These are phyloP conservation scores for Rhinichthys klamathensis DNA, from an alignment of 2,113 vertebrate genomes.

Conservation along the genomic window DNA sequence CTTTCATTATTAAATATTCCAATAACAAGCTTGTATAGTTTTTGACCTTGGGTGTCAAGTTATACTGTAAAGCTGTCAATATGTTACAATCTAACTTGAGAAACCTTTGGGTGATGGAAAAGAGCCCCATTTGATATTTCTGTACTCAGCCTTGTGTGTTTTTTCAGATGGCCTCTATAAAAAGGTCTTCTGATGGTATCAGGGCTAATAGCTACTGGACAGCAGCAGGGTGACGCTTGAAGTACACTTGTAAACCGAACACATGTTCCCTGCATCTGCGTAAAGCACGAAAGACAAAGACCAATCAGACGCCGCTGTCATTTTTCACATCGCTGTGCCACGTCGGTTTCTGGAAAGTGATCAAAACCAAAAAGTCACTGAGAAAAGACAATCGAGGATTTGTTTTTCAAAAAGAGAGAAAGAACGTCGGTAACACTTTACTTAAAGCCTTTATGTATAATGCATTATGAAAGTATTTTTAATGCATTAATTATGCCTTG, in stretches of 20 bases:
- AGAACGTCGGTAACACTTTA: neutral
- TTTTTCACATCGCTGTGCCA: constrained; percentile 66
- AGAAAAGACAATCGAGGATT: constrained; percentile 13
- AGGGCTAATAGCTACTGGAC: constrained; percentile 63
- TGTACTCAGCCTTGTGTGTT: neutral
- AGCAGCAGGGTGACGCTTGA: constrained; percentile 67
- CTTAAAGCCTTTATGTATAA: no score
- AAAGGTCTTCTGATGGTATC: constrained; percentile 53
- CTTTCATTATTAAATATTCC: no score
- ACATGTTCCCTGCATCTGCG: constrained; percentile 70
- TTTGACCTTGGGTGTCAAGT: neutral
- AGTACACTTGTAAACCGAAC: constrained; percentile 71
- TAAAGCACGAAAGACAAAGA: constrained; percentile 74
- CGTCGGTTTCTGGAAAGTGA: constrained; percentile 38
- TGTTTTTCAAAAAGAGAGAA: neutral
- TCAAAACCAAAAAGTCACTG: neutral
- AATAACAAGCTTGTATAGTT: neutral
- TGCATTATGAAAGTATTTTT: no score
- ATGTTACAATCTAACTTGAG: neutral
- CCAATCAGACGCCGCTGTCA: constrained; percentile 59
- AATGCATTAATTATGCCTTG: no score
- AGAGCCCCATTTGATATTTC: neutral
- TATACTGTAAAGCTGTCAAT: neutral
- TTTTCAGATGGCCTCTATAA: constrained; percentile 49
- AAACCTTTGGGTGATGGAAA: neutral